Base-by-base conservation (phyloP, 2,888 invertebrate species). In the Trachelus tabidus region DNA sequence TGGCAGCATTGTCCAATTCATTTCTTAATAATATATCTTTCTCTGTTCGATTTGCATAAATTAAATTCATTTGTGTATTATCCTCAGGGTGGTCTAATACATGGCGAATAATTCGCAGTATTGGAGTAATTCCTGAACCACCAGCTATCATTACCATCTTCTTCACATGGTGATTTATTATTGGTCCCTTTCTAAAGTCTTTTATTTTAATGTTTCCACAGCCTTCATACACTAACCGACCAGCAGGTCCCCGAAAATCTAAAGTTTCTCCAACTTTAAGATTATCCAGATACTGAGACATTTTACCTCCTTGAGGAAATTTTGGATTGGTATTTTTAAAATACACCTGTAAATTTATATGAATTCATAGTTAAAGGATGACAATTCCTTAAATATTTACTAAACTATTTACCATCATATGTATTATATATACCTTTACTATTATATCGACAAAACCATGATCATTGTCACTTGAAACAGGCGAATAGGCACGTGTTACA, bases 1-100 rank as follows among this genome's bases (percentile, higher is more conserved):
- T 56, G 23, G 56, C 23, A 56, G 9, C 56, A 56, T 9, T 56
- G 23, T 56, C 56, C 56, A 56, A 56, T 56, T 56, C 56, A 92
- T 92, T 78, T 94, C 94, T 81, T 83, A 98, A 92, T 80, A 99
- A 92, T 90, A 99, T 99, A 89, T 99, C 98, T 71, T 96, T 94
- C 91, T 98, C 98, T 1, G 96, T 96, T 92, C 98, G 98, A 92
- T 99, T 99, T 73, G 98, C 98, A 92, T 96, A 99, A 76, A 99
- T 90, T 73, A 99, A 92, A 37, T 95, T 93, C 85, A 98, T 91
- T 88, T 97, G 92, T 0, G 97, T 97, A 75, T 93, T 92, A 91
- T 98, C 98, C 56, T 93, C 93, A 9, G 56, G 56, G 23, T 56
- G 15, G 1, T 56, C 33, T 93, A 93, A 88, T 95, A 94, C 96